A percentile compares a stretch with the other conserved stretches of the same genome.
Conservation (phyloP, 2,888 invertebrate species). For the Cataglyphis albicans region DNA sequence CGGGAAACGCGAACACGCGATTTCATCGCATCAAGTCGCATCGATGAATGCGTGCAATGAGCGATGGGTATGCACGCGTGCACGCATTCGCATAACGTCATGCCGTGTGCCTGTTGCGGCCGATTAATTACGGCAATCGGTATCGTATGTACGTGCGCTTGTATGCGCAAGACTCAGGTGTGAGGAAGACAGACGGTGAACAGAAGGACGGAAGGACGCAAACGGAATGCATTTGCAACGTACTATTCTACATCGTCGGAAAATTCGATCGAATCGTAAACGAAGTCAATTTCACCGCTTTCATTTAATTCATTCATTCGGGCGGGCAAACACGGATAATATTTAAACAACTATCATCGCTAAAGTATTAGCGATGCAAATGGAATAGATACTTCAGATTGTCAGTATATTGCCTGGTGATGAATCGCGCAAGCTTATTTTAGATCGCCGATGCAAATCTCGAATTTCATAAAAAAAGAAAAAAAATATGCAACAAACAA, state of each 20-base stretch:
- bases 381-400: slow-evolving; percentile 27
- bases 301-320: slow-evolving; percentile 47
- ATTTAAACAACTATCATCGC: slow-evolving; percentile 32
- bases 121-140: slow-evolving; percentile 77
- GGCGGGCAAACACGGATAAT: slow-evolving; percentile 9
- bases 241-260: slow-evolving; percentile 46
- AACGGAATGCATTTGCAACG: slow-evolving; percentile 36
- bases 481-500: background rate
- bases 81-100: slow-evolving; percentile 62
- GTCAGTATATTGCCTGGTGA: background rate
- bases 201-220: slow-evolving; percentile 35
- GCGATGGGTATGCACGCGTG: slow-evolving; percentile 58
- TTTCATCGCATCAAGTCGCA: slow-evolving; percentile 45
- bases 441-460: background rate
- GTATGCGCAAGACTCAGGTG: slow-evolving; percentile 43
- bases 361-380: slow-evolving; percentile 36
- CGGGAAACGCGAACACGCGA: slow-evolving; percentile 39
- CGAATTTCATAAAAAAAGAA: background rate
- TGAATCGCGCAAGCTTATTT: background rate
- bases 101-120: slow-evolving; percentile 59
- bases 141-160: slow-evolving; percentile 67
- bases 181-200: slow-evolving; percentile 50
- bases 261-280: slow-evolving; percentile 56
- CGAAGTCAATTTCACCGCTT: slow-evolving; percentile 44
- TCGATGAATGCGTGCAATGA: slow-evolving; percentile 55